Evolutionary conservation across 1,140 invertebrate genomes (phyloP).

Genomic region (Zaprionus gabonicus): DNA sequence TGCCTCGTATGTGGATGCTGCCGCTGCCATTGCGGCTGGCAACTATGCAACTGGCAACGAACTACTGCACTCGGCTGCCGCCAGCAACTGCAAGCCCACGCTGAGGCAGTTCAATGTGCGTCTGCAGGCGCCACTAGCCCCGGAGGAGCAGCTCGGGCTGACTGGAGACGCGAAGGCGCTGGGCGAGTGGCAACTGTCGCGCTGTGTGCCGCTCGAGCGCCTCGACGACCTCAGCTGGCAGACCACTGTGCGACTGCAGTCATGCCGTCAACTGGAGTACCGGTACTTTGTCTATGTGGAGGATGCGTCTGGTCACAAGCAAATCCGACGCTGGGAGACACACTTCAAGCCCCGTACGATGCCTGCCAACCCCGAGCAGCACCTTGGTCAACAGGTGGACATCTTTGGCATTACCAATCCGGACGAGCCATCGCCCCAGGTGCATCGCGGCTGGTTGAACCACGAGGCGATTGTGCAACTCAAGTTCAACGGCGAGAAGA

Average conservation of each 20-base stretch:
- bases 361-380: conserved; percentile 45
- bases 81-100: conserved; percentile 58
- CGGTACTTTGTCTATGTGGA: conserved; percentile 89
- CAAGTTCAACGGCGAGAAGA: conserved; percentile 87
- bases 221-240: conserved; percentile 84
- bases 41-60: conserved; percentile 57
- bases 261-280: conserved; percentile 87
- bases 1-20: conserved; percentile 63
- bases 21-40: conserved; percentile 30
- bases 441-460: conserved; percentile 92
- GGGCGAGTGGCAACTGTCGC: conserved; percentile 84
- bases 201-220: conserved; percentile 75
- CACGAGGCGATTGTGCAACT: conserved; percentile 92
- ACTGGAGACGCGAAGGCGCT: conserved; percentile 84
- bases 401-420: conserved; percentile 84
- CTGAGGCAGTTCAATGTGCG: conserved; percentile 66
- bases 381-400: conserved; percentile 75
- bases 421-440: conserved; percentile 82
- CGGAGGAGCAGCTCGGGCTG: conserved; percentile 84
- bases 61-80: conserved; percentile 39
- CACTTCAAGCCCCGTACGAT: conserved; percentile 87
- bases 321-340: conserved; percentile 91
- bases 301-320: conserved; percentile 68
- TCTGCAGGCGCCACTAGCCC: conserved; percentile 52
- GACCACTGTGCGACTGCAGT: conserved; percentile 85